These are phyloP conservation scores for Perodicticus potto DNA, from an alignment of 2,797 vertebrate genomes.

Conservation along the genomic window DNA sequence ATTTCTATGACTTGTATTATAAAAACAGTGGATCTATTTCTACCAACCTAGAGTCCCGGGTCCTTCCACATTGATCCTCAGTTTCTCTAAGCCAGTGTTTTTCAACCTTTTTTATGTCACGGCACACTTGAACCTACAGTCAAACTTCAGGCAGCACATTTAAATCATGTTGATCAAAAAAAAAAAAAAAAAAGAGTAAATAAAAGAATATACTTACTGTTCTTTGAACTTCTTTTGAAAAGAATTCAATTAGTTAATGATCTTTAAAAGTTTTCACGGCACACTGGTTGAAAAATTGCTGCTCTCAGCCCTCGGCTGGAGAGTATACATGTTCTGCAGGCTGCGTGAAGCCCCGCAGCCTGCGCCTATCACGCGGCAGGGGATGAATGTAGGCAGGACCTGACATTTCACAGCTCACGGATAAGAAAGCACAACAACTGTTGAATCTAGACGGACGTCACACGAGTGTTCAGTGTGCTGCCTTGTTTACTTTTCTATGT, in stretches of 20 bases:
- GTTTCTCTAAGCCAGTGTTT: not conserved
- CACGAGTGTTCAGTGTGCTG: not conserved
- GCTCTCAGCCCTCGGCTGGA: not conserved
- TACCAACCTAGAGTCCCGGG: not conserved
- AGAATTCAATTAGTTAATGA: too few species aligned
- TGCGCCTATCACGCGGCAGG: not conserved
- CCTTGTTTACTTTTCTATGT: not conserved
- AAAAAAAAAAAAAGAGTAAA: too few species aligned
- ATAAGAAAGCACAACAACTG: not conserved
- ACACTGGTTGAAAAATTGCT: too few species aligned
- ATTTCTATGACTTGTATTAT: not conserved
- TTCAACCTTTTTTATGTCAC: too few species aligned
- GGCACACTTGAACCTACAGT: too few species aligned
- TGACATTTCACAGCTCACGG: constrained; percentile 9
- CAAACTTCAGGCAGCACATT: too few species aligned
- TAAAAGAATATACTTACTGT: too few species aligned
- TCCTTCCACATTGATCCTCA: not conserved
- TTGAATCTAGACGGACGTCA: not conserved
- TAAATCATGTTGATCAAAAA: too few species aligned
- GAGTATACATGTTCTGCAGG: not conserved
- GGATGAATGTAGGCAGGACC: not conserved
- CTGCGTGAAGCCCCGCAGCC: not conserved
- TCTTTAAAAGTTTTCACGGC: too few species aligned
- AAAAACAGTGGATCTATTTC: constrained; percentile 30
- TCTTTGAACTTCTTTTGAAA: too few species aligned